Evolutionary conservation across 2,888 invertebrate species (phyloP), one percentile per base, ranked within the genome.

Genomic region (Drosophila neonasuta): DNA sequence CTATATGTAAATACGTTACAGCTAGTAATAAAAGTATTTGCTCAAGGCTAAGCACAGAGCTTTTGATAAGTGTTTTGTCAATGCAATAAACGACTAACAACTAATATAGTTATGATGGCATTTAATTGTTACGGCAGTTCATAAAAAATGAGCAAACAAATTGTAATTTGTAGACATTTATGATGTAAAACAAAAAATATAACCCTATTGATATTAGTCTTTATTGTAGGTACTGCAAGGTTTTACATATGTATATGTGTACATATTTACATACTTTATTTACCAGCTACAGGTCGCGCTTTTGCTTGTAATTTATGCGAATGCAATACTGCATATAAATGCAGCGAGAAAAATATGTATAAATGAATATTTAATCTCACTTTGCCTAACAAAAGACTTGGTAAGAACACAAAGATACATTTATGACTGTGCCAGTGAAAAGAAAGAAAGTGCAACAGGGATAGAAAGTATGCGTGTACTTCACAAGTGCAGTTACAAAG

Each of bases 231-330:
- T 39, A 39, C 36, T 41, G 8, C 6, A 36, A 34, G 2, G 8
- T 30, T 30, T 34, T 11, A 34, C 11, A 7, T 30, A 32, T 32
- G 34, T 29, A 51, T 13, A 15, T 10, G 9, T 0, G 8, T 11
- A 34, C 13, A 42, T 15, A 15, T 67, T 42, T 74, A 20, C 11
- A 20, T 29, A 34, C 41, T 42, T 5, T 24, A 30, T 46, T 15
- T 36, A 24, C 34, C 11, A 20, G 15, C 24, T 8, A 11, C 3
- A 42, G 44, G 75, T 62, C 41, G 7, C 11, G n/a, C 11, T 52
- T 17, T 70, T 42, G 42, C 39, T 30, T 41, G 49, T 70, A 68
- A 73, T 68, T 59, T 59, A 70, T 68, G 69, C 41, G 36, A 56
- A 71, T 73, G 29, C 7, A 15, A 55, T 39, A 54, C 13, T 32